A percentile compares a stretch with the other conserved stretches of the same genome.
Evolutionary conservation across 2,113 vertebrate species (phyloP).

Genomic region (Bambusicola thoracicus): DNA sequence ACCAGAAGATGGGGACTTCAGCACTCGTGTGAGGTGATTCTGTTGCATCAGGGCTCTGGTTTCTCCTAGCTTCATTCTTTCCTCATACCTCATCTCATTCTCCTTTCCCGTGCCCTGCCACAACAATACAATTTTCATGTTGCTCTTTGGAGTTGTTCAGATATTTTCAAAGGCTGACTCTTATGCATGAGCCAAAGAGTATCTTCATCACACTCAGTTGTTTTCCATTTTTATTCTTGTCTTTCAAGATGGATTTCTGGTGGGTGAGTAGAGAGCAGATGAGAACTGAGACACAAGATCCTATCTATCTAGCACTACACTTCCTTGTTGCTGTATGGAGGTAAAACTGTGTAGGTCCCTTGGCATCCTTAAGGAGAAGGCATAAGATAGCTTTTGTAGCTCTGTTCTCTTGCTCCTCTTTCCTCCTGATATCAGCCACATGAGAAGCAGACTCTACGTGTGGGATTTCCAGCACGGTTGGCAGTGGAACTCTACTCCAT

Average conservation of each 20-base stretch:
- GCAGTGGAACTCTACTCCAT: neutral
- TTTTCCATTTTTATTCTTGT: neutral
- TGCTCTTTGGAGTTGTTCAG: neutral
- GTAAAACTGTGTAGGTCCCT: neutral
- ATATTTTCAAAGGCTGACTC: neutral
- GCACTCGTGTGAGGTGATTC: neutral
- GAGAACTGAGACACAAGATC: neutral
- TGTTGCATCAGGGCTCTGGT: neutral
- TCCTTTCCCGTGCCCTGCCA: neutral
- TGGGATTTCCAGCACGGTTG: neutral
- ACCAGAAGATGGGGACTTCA: neutral
- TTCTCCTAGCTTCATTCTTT: neutral
- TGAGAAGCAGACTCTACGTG: neutral
- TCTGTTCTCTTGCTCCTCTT: neutral
- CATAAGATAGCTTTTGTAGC: neutral
- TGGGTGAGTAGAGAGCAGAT: neutral
- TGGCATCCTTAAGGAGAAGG: neutral
- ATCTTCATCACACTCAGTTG: neutral
- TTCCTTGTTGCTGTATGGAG: neutral
- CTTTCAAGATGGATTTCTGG: neutral
- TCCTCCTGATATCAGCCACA: accelerated
- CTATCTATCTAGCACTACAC: neutral
- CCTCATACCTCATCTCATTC: neutral
- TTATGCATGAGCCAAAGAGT: neutral
- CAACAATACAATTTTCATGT: neutral